A percentile compares a stretch with the other conserved stretches of the same genome.
phyloP scores from a whole-genome alignment of 2,797 vertebrate genomes.

The Eutrigla gurnardus region DNA sequence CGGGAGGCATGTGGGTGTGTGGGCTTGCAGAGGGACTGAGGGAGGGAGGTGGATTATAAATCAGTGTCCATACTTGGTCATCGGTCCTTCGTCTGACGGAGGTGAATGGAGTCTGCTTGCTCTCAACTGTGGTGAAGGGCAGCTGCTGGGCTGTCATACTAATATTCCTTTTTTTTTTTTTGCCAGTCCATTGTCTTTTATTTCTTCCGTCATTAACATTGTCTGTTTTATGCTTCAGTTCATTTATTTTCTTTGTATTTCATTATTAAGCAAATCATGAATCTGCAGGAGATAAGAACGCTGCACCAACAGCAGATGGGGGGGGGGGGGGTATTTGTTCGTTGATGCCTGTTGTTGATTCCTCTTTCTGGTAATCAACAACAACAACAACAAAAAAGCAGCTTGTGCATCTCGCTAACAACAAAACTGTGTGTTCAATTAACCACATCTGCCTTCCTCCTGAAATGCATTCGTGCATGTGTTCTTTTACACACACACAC shows the following conservation, averaged over 20 bases:
- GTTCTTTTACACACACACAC: neutral
- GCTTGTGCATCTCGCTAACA: conserved; percentile 37
- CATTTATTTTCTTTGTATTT: neutral
- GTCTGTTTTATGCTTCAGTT: neutral
- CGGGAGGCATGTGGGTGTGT: conserved; percentile 24
- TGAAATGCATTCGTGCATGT: conserved; percentile 24
- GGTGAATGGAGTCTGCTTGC: conserved; percentile 29
- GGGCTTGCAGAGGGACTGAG: neutral
- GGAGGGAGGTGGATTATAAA: conserved; percentile 58
- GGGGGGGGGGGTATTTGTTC: no score
- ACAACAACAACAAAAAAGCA: conserved; percentile 30
- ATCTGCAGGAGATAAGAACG: no score
- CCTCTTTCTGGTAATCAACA: neutral
- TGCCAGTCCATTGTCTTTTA: neutral
- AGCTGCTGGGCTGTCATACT: conserved; percentile 17
- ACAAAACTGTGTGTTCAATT: conserved; percentile 10
- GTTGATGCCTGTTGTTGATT: neutral
- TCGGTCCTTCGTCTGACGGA: conserved; percentile 27
- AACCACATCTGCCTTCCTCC: neutral
- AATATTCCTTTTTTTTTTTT: neutral
- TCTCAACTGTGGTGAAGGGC: conserved; percentile 33
- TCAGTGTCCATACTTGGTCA: conserved; percentile 46
- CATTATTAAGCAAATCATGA: no score
- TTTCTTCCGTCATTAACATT: neutral
- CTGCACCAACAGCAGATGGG: no score